phyloP scores from a whole-genome alignment of 2,113 vertebrate genomes.

The Psilopogon haemacephalus region DNA sequence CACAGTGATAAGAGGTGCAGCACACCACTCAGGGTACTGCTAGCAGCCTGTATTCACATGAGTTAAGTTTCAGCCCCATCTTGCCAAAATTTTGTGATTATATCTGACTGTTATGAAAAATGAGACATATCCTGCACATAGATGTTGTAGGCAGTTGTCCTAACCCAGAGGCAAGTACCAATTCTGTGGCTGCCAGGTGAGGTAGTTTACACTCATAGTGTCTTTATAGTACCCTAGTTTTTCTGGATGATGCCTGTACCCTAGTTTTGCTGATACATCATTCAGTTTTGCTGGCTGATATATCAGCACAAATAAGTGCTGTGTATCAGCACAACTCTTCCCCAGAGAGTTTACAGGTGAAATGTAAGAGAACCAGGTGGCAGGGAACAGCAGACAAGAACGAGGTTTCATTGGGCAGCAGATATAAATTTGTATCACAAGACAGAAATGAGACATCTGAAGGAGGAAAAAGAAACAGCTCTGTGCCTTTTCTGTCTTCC shows the following conservation, averaged over 20 bases:
- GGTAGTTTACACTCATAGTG: fast-evolving
- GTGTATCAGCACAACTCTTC: neutral
- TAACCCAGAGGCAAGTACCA: neutral
- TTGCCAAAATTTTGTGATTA: neutral
- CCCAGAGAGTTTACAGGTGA: neutral
- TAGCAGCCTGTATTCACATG: neutral
- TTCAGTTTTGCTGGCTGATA: neutral
- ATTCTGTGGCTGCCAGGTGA: neutral
- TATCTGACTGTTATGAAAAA: neutral
- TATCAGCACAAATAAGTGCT: neutral
- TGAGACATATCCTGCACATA: neutral
- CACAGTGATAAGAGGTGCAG: neutral
- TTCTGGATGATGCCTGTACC: neutral
- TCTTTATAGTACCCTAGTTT: neutral
- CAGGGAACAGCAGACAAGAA: neutral
- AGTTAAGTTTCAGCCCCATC: neutral
- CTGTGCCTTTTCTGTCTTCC: neutral
- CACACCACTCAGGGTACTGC: neutral
- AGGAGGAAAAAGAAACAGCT: neutral
- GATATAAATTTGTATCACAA: neutral
- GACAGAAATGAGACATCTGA: neutral
- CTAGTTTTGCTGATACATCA: too few species aligned
- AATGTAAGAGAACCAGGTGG: neutral
- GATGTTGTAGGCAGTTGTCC: neutral
- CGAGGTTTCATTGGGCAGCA: neutral